A percentile compares a stretch with the other conserved stretches of the same genome.
Conservation (phyloP, 2,113 vertebrate genomes). For the Ursus arctos region DNA sequence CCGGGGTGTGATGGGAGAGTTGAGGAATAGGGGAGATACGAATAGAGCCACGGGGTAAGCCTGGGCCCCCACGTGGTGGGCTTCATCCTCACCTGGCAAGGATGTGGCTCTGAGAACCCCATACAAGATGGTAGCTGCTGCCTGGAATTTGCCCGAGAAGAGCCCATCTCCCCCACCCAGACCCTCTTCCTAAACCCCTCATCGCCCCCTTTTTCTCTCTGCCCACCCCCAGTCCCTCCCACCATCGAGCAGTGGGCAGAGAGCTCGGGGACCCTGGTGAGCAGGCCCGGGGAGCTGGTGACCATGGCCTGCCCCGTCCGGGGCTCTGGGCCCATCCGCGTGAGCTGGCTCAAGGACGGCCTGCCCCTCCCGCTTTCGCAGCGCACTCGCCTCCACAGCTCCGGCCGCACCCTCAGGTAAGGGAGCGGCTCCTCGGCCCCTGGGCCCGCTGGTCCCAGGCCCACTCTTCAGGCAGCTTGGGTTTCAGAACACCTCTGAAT, state of each 20-base stretch:
- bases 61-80: accelerated
- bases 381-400: slow-evolving; percentile 87
- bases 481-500: not conserved
- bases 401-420: slow-evolving; percentile 92
- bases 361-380: slow-evolving; percentile 91
- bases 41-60: not conserved
- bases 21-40: not conserved
- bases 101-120: not conserved
- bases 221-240: slow-evolving; percentile 89
- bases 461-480: accelerated
- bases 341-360: slow-evolving; percentile 95
- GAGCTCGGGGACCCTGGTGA: slow-evolving; percentile 62
- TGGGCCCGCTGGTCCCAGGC: not conserved
- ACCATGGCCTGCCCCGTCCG: slow-evolving; percentile 90
- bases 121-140: accelerated
- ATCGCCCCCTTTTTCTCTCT: not conserved
- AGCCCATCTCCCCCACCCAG: not conserved
- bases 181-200: not conserved
- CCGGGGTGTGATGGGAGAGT: accelerated
- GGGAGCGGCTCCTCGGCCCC: slow-evolving; percentile 4
- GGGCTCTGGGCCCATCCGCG: slow-evolving; percentile 89
- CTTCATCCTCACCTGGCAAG: not conserved
- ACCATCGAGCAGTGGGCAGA: slow-evolving; percentile 84
- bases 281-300: slow-evolving; percentile 84
- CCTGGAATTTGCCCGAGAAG: not conserved